Percentiles rank a stretch among this genome's conserved stretches.
These are phyloP conservation scores for Caerostris darwini DNA, from an alignment of 1,140 invertebrate genomes.

Conservation along the genomic window DNA sequence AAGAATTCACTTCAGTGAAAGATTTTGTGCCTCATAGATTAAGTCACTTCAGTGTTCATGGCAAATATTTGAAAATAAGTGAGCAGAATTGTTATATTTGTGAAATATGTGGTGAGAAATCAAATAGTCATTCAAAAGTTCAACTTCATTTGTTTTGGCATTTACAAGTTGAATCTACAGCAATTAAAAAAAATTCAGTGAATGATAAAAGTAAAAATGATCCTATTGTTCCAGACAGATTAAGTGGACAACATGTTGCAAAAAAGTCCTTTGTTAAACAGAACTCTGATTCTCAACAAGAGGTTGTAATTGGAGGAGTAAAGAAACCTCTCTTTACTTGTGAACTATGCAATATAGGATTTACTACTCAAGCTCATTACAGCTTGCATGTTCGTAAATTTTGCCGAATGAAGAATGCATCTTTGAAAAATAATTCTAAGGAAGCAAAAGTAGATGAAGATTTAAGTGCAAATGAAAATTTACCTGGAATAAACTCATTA, in stretches of 20 bases:
- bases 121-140: constrained; percentile 56
- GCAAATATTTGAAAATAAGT: constrained; percentile 58
- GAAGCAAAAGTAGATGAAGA: neutral
- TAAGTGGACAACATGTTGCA: constrained; percentile 59
- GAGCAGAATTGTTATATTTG: constrained; percentile 62
- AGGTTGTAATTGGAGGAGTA: constrained; percentile 59
- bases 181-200: neutral
- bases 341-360: constrained; percentile 68
- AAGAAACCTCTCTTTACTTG: constrained; percentile 74
- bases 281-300: constrained; percentile 35
- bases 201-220: constrained; percentile 1
- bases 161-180: constrained; percentile 57
- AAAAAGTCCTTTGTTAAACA: constrained; percentile 60
- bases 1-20: constrained; percentile 59
- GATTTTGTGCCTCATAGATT: constrained; percentile 77
- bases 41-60: constrained; percentile 66
- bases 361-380: constrained; percentile 73
- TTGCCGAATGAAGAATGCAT: constrained; percentile 52
- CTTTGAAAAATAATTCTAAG: neutral
- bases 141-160: constrained; percentile 77
- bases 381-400: constrained; percentile 73
- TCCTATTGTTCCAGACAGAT: constrained; percentile 45
- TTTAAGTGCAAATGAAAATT: neutral
- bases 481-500: neutral
- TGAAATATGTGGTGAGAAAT: constrained; percentile 75